Percentiles rank a stretch among this genome's conserved stretches.
Conservation (phyloP, 2,888 invertebrate species). For the Drosophila kuntzei region DNA sequence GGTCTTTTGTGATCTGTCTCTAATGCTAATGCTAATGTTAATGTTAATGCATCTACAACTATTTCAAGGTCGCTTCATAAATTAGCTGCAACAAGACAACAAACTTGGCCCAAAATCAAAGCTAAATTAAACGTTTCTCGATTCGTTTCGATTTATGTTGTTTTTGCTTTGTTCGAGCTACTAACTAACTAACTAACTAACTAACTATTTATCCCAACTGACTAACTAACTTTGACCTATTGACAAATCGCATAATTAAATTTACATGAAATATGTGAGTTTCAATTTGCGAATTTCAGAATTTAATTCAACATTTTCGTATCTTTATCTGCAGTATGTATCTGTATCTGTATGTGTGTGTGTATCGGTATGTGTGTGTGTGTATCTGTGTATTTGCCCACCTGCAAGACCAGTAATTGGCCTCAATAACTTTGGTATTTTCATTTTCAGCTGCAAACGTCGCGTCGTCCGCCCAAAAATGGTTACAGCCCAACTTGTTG, state of each 20-base stretch:
- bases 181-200: constrained; percentile 12
- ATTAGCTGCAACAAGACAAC: constrained; percentile 48
- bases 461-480: constrained; percentile 72
- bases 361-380: constrained; percentile 15
- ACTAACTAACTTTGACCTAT: constrained; percentile 56
- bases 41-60: constrained; percentile 53
- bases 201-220: constrained; percentile 3
- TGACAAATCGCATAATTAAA: constrained; percentile 28
- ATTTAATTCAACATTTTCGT: constrained; percentile 28
- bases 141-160: constrained; percentile 13
- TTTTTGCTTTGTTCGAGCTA: background rate
- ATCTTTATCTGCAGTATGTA: background rate
- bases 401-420: constrained; percentile 81
- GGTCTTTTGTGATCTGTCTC: constrained; percentile 63
- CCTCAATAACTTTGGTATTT: constrained; percentile 82
- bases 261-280: constrained; percentile 6
- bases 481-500: constrained; percentile 61
- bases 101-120: constrained; percentile 27
- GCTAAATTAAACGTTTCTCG: constrained; percentile 10
- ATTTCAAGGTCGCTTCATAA: constrained; percentile 58
- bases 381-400: constrained; percentile 59
- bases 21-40: constrained; percentile 70
- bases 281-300: constrained; percentile 18
- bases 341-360: constrained; percentile 11
- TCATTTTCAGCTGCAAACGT: constrained; percentile 67